phyloP scores from a whole-genome alignment of 2,113 vertebrate species.

The Craseonycteris thonglongyai region DNA sequence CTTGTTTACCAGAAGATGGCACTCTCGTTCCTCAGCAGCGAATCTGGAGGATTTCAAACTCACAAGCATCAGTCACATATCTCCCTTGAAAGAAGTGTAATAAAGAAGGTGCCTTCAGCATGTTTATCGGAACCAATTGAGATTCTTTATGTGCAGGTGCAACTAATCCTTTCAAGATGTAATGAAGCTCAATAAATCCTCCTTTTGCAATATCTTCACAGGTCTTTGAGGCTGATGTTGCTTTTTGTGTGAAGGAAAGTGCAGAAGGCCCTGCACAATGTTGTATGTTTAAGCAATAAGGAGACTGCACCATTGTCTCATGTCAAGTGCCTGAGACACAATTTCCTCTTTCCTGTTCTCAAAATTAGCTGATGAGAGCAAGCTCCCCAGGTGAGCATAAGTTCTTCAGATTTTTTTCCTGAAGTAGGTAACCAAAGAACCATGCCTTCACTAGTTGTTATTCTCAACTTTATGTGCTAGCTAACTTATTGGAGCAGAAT shows the following conservation, averaged over 20 bases:
- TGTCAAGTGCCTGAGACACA: slow-evolving; percentile 67
- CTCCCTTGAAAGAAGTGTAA: background rate
- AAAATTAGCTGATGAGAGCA: slow-evolving; percentile 76
- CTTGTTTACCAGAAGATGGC: slow-evolving; percentile 75
- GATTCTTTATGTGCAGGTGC: slow-evolving; percentile 76
- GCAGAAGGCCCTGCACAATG: slow-evolving; percentile 39
- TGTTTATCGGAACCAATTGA: slow-evolving; percentile 34
- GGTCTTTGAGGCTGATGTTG: slow-evolving; percentile 68
- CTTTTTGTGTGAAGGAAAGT: slow-evolving; percentile 46
- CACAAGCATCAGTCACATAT: fast-evolving
- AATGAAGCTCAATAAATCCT: slow-evolving; percentile 71
- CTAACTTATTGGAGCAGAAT: background rate
- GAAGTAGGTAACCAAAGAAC: slow-evolving; percentile 27
- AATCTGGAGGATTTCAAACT: background rate
- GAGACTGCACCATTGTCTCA: slow-evolving; percentile 68
- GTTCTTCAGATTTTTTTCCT: slow-evolving; percentile 55
- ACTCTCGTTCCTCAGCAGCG: slow-evolving; percentile 59
- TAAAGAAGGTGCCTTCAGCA: slow-evolving; percentile 41
- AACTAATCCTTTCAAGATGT: slow-evolving; percentile 81
- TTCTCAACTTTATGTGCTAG: background rate
- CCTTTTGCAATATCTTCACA: slow-evolving; percentile 46
- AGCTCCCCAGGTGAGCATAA: slow-evolving; percentile 70
- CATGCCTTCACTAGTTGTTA: slow-evolving; percentile 36
- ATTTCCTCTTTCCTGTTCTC: slow-evolving; percentile 84
- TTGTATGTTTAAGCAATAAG: slow-evolving; percentile 77